Base-by-base conservation (phyloP, 2,113 vertebrate genomes). In the Amphilophus citrinellus region DNA sequence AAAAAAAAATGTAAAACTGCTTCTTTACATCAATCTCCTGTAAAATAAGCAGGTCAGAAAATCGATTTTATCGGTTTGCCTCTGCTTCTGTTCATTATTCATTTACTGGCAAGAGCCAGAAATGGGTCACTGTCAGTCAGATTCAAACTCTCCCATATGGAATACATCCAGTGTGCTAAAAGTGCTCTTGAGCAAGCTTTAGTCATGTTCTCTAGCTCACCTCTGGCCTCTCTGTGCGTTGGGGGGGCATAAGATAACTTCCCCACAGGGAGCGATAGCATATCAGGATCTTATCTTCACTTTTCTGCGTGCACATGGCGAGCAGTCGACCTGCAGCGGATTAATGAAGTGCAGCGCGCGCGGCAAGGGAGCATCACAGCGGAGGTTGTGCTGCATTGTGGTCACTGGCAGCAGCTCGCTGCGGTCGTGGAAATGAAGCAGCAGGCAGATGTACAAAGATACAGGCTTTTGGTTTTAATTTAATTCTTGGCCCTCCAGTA, bases 401-500 rank as follows among this genome's bases (percentile, higher is more conserved):
- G 91, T 87, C 75, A 2, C 84, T 90, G 90, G 88, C 88, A 76
- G 76, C 61, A 1, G 80, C 2, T n/a, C 2, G 30, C 76, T 71
- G 87, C 13, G 39, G 83, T 59, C 20, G 27, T 8, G 66, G 56
- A 53, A 81, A 82, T 0, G 13, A 79, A 79, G 82, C 86, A 68
- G 68, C 82, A 61, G 84, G 89, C 87, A 81, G 85, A 85, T 66
- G 68, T 60, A 90, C 78, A 86, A 47, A 90, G 88, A 89, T 76
- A 59, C 61, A 24, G 79, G 77, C 79, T 76, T 86, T 89, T 89
- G 89, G 82, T 88, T 92, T 87, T 84, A 60, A 91, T 91, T 91
- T 76, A 56, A 44, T 44, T 85, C 63, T 10, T 87, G 84, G 84
- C 82, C 73, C 82, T 78, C 47, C 35, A 1, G 63, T 79, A 9